phyloP scores from a whole-genome alignment of 2,888 invertebrate genomes.

The Pseudococcus viburni region DNA sequence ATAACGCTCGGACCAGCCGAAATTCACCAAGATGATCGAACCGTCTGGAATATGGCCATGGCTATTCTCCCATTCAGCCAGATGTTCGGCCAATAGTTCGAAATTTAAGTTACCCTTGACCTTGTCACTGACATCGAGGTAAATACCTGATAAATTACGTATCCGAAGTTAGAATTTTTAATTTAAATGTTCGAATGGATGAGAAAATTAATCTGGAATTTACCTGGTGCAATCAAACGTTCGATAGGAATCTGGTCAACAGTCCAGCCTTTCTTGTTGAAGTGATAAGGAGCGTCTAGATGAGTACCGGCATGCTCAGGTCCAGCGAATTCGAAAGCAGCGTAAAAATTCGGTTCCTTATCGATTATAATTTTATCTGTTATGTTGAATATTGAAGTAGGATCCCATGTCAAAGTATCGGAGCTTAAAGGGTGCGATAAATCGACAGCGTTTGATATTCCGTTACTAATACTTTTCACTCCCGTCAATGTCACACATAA shows the following conservation, averaged over 20 bases:
- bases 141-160: constrained; percentile 67
- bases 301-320: constrained; percentile 79
- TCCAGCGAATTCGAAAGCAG: constrained; percentile 74
- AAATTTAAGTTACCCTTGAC: constrained; percentile 67
- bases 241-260: constrained; percentile 74
- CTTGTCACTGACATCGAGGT: constrained; percentile 67
- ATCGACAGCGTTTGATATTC: constrained; percentile 36
- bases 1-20: constrained; percentile 69
- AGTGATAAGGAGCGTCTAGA: constrained; percentile 78
- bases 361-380: neutral
- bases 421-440: constrained; percentile 57
- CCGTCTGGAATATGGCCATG: constrained; percentile 68
- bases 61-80: constrained; percentile 68
- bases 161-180: neutral
- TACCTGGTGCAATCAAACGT: constrained; percentile 66
- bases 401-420: constrained; percentile 52
- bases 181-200: too few relatives aligned
- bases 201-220: neutral
- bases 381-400: neutral
- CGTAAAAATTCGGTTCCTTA: constrained; percentile 71
- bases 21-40: constrained; percentile 68
- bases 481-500: neutral
- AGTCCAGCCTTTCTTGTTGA: constrained; percentile 72
- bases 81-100: constrained; percentile 67
- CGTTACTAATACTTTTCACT: neutral